Evolutionary conservation across 2,797 vertebrate genomes (phyloP), one percentile per base, ranked within the genome.

Genomic region (Microchirus variegatus): DNA sequence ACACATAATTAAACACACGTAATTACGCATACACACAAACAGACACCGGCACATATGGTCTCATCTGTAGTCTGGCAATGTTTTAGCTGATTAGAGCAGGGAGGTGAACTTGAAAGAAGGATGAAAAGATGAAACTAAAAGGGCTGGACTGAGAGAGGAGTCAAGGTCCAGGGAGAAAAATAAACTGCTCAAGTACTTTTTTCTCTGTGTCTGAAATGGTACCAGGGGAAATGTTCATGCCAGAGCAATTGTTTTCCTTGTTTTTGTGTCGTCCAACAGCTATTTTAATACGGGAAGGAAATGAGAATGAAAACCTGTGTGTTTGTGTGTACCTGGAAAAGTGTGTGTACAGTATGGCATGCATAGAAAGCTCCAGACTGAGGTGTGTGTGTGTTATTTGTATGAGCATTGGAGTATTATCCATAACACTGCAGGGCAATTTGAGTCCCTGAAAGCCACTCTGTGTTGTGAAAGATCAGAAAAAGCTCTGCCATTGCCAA

Each of bases 361-460:
- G 5, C 49, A 61, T 26, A 13, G n/a, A n/a, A n/a, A n/a, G n/a
- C n/a, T n/a, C n/a, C n/a, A n/a, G n/a, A 63, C 41, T 57, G 57
- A 22, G 22, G 53, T 51, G 11, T 49, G 47, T 55, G 35, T 53
- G 35, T 52, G 59, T 53, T 56, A 10, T 53, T 44, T 75, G 63
- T 56, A 51, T 73, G 64, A 63, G 72, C 62, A 75, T 77, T 67
- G 76, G 61, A 60, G 63, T 78, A 81, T 81, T 85, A 83, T 77
- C 80, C 74, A 75, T 75, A 80, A 83, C 76, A 83, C 76, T 59
- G 75, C 64, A 74, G 79, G 81, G 71, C 56, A 78, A 82, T 84
- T 82, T 81, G 55, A 81, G 70, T 82, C 74, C 79, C 74, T 61
- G 70, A 86, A 78, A 80, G 69, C 60, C 69, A 75, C 63, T 82